Evolutionary conservation across 2,888 invertebrate genomes (phyloP), one percentile per base, ranked within the genome.

Genomic region (Colostygia pectinataria): DNA sequence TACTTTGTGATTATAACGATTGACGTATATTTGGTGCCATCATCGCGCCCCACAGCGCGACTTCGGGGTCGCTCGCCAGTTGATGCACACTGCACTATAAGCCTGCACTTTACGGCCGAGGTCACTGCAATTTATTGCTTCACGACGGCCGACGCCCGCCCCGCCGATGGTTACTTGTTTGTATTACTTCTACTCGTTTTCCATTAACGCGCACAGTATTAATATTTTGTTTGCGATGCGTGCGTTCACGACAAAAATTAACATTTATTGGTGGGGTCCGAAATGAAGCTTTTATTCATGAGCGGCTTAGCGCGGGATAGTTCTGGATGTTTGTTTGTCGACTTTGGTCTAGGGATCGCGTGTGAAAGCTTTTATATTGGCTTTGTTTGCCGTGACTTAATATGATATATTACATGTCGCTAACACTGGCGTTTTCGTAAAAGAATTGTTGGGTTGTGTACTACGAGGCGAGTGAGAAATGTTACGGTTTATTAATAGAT

Each of bases 171-270:
- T 78, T 86, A 79, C 82, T 83, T 85, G 83, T 86, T 83, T 86
- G 83, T 80, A 71, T 83, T 80, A 74, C 79, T 79, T 81, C 83
- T 80, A 83, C 83, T 83, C 84, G 80, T 81, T 87, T 84, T 84
- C 88, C 88, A 90, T 90, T 89, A 89, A 80, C 87, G 86, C 83
- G 72, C 76, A 71, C 63, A 71, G 84, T 87, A 88, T 88, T 90
- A 89, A 88, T 87, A 88, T 88, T 89, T 80, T 86, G 87, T 86
- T 88, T 84, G 84, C 84, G 74, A 82, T 80, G 84, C 83, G 83
- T 83, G 82, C 73, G 84, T 77, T 82, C 78, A 75, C 83, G 84
- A 86, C 83, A 77, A 85, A 85, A 90, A 88, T 89, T 89, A 87
- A 86, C 89, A 88, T 90, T 89, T 88, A 88, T 88, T 77, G 83